Conservation (phyloP, 2,113 vertebrate genomes). For the Galbula dea region DNA sequence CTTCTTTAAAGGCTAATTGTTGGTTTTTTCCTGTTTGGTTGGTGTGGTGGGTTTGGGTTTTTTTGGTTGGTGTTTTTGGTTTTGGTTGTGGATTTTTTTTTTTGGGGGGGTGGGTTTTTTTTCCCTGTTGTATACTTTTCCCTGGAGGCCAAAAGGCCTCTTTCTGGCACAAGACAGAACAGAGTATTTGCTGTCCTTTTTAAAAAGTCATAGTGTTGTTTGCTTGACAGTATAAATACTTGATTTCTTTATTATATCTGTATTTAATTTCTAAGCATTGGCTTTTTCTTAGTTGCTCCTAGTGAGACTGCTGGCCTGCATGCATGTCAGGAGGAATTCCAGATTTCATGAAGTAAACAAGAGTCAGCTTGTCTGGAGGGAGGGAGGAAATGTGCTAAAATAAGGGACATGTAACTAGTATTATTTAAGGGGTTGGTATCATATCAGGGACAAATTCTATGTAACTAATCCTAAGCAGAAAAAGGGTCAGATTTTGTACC, state of each 20-base stretch:
- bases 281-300: neutral
- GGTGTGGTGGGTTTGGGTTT: no score
- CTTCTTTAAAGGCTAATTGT: neutral
- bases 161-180: neutral
- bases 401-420: neutral
- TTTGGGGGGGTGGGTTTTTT: neutral
- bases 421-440: neutral
- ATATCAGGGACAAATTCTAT: neutral
- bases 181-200: neutral
- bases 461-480: neutral
- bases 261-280: neutral
- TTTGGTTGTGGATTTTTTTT: neutral
- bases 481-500: neutral
- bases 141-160: neutral
- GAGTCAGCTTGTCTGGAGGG: neutral
- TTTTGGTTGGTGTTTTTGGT: no score
- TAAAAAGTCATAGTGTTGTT: neutral
- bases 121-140: neutral
- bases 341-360: neutral
- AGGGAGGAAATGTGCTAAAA: neutral
- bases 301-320: neutral
- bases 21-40: no score
- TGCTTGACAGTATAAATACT: neutral
- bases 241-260: neutral
- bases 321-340: neutral